These are phyloP conservation scores for Eilema depressum DNA, from an alignment of 2,888 invertebrate species.

Conservation along the genomic window DNA sequence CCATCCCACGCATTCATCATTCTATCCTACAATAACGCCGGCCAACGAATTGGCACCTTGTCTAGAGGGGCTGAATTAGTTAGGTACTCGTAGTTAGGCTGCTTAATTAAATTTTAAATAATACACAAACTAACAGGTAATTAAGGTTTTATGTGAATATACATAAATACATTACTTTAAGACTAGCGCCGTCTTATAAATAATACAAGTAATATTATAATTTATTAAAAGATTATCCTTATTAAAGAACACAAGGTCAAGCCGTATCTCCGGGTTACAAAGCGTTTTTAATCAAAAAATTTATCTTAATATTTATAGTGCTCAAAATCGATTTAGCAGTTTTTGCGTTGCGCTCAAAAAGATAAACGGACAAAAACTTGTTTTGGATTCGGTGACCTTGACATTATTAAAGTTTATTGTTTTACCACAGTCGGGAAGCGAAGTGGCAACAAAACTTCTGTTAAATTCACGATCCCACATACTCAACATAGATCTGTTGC, in stretches of 20 bases:
- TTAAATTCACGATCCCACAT: background rate
- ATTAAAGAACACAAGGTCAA: background rate
- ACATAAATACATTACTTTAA: too few species aligned
- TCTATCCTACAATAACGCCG: too few species aligned
- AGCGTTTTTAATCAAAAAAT: conserved; percentile 3
- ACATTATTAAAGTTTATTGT: conserved; percentile 3
- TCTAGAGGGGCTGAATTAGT: too few species aligned
- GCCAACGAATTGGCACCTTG: too few species aligned
- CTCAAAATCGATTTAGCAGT: conserved; percentile 1
- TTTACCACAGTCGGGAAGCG: background rate
- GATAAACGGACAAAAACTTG: background rate
- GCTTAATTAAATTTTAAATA: too few species aligned
- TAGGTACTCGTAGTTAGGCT: too few species aligned
- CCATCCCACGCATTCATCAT: too few species aligned
- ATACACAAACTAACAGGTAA: too few species aligned
- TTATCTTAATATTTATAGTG: background rate
- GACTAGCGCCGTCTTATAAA: background rate
- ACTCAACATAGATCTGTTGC: too few species aligned
- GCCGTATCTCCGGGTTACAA: background rate
- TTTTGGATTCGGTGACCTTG: conserved; percentile 7
- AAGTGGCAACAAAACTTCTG: background rate
- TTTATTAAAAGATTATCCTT: background rate
- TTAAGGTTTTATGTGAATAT: too few species aligned
- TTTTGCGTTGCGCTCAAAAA: conserved; percentile 1
- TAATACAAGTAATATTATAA: conserved; percentile 1